A percentile compares a stretch with the other conserved stretches of the same genome.
Evolutionary conservation across 1,140 invertebrate species (phyloP).

Genomic region (Bombus waltoni): DNA sequence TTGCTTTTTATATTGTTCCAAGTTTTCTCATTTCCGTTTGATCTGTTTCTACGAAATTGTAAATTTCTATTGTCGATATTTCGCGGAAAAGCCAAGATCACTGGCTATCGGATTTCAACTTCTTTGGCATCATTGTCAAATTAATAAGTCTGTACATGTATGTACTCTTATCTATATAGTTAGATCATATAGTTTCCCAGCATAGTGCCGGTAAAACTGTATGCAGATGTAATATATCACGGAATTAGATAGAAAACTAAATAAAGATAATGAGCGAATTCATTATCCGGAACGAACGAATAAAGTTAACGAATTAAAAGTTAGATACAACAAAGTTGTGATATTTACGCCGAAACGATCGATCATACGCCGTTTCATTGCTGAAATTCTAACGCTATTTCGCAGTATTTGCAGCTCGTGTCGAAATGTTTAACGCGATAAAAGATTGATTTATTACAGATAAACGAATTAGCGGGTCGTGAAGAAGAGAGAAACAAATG

Average conservation of each 20-base stretch:
- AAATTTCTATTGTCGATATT: neutral
- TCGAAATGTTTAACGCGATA: neutral
- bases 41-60: neutral
- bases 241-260: neutral
- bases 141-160: neutral
- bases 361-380: neutral
- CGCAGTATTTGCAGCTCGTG: neutral
- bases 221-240: neutral
- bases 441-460: constrained; percentile 1
- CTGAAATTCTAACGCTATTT: neutral
- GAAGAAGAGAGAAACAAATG: neutral
- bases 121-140: neutral
- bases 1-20: neutral
- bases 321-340: neutral
- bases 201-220: too few species aligned
- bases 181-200: neutral
- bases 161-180: neutral
- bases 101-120: neutral
- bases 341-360: neutral
- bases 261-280: neutral
- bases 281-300: neutral
- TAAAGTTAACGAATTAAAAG: neutral
- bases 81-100: too few species aligned
- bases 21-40: neutral
- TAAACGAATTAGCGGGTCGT: constrained; percentile 20